Conservation (phyloP, 2,888 invertebrate genomes). For the Reticulitermes lucifugus region DNA sequence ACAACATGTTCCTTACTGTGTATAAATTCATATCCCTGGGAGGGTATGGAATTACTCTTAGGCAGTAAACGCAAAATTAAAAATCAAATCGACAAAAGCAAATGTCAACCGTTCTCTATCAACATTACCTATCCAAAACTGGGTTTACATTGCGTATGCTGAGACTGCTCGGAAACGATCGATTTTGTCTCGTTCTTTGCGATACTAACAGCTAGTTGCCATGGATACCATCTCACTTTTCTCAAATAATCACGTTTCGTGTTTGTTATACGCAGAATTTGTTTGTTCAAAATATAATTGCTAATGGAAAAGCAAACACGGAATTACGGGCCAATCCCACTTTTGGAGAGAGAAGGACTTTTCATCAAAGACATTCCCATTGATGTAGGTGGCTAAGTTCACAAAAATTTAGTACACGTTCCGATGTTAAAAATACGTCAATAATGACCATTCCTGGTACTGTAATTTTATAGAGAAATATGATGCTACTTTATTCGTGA, state of each 20-base stretch:
- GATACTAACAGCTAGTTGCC: slow-evolving; percentile 1
- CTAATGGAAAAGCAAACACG: slow-evolving; percentile 17
- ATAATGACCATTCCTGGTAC: no score
- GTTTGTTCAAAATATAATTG: background rate
- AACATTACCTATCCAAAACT: background rate
- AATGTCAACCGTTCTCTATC: background rate
- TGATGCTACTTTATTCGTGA: no score
- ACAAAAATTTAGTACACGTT: no score
- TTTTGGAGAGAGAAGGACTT: slow-evolving; percentile 25
- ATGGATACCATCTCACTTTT: background rate
- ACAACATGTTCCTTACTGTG: background rate
- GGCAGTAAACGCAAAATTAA: background rate
- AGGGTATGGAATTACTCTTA: background rate
- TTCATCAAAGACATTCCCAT: slow-evolving; percentile 15
- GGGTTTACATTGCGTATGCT: background rate
- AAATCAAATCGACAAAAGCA: background rate
- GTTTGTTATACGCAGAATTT: no score
- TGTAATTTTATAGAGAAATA: no score
- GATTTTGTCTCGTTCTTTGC: slow-evolving; percentile 34
- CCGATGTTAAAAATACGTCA: no score
- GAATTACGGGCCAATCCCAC: slow-evolving; percentile 32
- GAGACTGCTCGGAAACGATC: slow-evolving; percentile 13
- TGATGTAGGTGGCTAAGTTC: background rate
- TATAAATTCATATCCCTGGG: background rate
- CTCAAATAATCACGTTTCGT: background rate